phyloP scores from a whole-genome alignment of 1,140 invertebrate species.

The Drosophila sulfurigaster region DNA sequence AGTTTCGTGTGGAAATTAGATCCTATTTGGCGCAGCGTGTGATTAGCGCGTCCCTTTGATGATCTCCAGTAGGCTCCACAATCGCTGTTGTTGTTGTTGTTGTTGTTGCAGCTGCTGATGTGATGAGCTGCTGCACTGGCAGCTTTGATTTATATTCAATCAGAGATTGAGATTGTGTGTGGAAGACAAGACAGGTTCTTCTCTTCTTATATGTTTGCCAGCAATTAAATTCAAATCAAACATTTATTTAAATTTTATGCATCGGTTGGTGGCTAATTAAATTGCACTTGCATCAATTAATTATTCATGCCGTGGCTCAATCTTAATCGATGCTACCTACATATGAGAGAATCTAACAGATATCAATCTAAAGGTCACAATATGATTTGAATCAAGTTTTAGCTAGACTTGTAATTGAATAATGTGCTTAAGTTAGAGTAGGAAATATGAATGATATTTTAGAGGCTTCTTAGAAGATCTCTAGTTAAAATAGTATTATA shows the following conservation, averaged over 20 bases:
- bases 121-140: constrained; percentile 29
- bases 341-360: background rate
- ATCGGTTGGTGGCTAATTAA: constrained; percentile 76
- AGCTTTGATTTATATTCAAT: constrained; percentile 81
- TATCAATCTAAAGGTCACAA: constrained; percentile 1
- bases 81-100: constrained; percentile 6
- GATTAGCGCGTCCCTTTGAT: constrained; percentile 80
- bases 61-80: constrained; percentile 24
- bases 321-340: background rate
- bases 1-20: constrained; percentile 79
- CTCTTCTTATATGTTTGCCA: background rate
- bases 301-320: background rate
- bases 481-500: no score
- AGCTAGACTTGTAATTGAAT: no score
- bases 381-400: no score
- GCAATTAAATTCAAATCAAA: constrained; percentile 84
- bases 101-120: constrained; percentile 31
- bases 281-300: constrained; percentile 45
- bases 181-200: constrained; percentile 33
- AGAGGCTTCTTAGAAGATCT: no score
- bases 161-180: constrained; percentile 16
- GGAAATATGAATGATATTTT: no score
- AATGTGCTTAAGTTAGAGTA: no score
- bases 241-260: constrained; percentile 84
- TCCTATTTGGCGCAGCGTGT: constrained; percentile 82